These are phyloP conservation scores for Pelusios castaneus DNA, from an alignment of 2,113 vertebrate species.

Conservation along the genomic window DNA sequence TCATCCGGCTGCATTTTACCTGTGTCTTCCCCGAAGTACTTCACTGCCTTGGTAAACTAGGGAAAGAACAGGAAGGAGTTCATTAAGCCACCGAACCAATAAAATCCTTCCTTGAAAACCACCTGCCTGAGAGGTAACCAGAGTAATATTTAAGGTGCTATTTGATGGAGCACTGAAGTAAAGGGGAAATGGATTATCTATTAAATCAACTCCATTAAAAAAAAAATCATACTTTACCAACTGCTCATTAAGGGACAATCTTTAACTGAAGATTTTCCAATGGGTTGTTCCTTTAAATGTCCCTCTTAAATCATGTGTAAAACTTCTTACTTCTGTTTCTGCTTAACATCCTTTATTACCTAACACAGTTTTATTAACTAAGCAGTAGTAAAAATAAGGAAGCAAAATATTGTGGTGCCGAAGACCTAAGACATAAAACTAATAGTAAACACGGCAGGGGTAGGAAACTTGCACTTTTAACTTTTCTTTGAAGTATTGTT, in stretches of 20 bases:
- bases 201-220: not conserved
- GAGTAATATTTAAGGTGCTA: not conserved
- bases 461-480: conserved; percentile 74
- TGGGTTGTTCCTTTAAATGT: not conserved
- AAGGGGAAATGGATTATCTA: not conserved
- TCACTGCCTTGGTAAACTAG: conserved; percentile 92
- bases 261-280: not conserved
- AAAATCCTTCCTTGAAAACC: not conserved
- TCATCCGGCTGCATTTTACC: conserved; percentile 95
- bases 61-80: not conserved
- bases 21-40: conserved; percentile 95
- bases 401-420: conserved; percentile 55
- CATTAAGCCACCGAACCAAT: accelerated
- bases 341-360: conserved; percentile 1
- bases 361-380: conserved; percentile 66
- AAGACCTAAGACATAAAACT: conserved; percentile 71
- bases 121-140: accelerated
- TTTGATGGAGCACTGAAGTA: accelerated
- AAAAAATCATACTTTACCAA: not conserved
- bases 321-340: conserved; percentile 43
- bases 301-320: not conserved
- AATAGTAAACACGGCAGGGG: conserved; percentile 75
- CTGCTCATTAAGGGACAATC: not conserved
- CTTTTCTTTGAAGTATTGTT: conserved; percentile 84
- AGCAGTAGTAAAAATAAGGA: conserved; percentile 76